Evolutionary conservation across 2,113 vertebrate genomes (phyloP).

Genomic region (Amazona guildingii): DNA sequence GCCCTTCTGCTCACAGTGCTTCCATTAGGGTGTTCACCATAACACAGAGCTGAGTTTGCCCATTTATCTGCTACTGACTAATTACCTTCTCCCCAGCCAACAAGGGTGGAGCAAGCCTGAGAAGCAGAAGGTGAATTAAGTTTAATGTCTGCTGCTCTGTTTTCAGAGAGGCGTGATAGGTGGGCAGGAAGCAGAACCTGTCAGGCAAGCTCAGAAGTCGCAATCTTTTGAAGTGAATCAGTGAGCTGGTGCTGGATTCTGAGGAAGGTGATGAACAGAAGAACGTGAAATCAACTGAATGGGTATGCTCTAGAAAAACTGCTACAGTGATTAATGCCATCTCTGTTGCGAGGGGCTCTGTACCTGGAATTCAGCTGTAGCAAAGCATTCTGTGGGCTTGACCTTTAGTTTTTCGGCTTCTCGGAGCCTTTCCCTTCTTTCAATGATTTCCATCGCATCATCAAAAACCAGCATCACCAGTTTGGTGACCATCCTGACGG

Average conservation of each 20-base stretch:
- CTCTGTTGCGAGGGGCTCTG: background rate
- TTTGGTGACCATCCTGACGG: constrained; percentile 76
- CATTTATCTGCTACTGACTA: background rate
- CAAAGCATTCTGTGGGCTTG: constrained; percentile 27
- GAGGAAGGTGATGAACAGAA: background rate
- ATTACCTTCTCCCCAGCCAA: background rate
- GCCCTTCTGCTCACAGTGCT: background rate
- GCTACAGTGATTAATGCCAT: fast-evolving
- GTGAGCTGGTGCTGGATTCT: background rate
- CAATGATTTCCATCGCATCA: constrained; percentile 70
- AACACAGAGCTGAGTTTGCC: background rate
- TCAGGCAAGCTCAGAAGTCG: background rate
- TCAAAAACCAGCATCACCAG: constrained; percentile 71
- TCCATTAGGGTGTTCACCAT: background rate
- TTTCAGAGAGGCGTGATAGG: constrained; percentile 6
- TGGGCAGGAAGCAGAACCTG: constrained; percentile 44
- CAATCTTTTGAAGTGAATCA: background rate
- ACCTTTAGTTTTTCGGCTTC: background rate
- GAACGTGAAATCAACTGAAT: background rate
- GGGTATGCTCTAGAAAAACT: background rate
- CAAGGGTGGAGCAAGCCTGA: constrained; percentile 16
- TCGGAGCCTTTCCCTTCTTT: constrained; percentile 15
- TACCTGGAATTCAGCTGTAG: constrained; percentile 74
- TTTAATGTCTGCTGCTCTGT: constrained; percentile 4
- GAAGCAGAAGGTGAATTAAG: background rate